Conservation (phyloP, 30 jellyfish, hydroid and myxozoan genomes). For the Cassiopea andromeda region DNA sequence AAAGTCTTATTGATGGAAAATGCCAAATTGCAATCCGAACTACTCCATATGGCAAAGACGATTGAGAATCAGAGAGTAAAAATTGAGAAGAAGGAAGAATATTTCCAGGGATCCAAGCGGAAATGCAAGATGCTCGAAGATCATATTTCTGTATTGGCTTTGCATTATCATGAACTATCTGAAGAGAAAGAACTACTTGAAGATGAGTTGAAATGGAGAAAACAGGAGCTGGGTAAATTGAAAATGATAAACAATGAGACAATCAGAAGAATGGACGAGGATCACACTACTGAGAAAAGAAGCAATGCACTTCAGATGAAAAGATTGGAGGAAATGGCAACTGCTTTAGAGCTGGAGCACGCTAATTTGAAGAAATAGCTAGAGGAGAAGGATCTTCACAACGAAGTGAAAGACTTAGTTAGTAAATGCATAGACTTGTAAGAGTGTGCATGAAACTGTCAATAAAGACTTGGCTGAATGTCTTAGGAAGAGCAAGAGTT, state of each 20-base stretch:
- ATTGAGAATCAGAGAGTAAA: background rate
- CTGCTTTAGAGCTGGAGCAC: background rate
- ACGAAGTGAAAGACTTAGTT: background rate
- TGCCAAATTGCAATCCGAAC: background rate
- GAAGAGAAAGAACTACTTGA: background rate
- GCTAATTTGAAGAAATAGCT: background rate
- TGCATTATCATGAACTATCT: background rate
- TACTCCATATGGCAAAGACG: background rate
- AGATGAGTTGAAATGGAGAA: background rate
- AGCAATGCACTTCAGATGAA: background rate
- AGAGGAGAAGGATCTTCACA: background rate
- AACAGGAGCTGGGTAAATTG: background rate
- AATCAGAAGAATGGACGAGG: background rate
- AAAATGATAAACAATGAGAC: background rate
- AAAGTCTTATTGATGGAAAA: background rate
- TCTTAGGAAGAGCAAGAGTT: no score
- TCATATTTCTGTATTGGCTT: background rate
- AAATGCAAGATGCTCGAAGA: conserved; percentile 2
- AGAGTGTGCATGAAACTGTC: no score
- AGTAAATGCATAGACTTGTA: background rate
- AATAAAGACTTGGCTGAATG: no score
- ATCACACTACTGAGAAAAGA: background rate
- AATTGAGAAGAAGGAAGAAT: background rate
- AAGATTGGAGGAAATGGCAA: background rate
- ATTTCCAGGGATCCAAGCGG: background rate